Evolutionary conservation across 2,797 vertebrate genomes (phyloP), one percentile per base, ranked within the genome.

Genomic region (Propithecus perrieri): DNA sequence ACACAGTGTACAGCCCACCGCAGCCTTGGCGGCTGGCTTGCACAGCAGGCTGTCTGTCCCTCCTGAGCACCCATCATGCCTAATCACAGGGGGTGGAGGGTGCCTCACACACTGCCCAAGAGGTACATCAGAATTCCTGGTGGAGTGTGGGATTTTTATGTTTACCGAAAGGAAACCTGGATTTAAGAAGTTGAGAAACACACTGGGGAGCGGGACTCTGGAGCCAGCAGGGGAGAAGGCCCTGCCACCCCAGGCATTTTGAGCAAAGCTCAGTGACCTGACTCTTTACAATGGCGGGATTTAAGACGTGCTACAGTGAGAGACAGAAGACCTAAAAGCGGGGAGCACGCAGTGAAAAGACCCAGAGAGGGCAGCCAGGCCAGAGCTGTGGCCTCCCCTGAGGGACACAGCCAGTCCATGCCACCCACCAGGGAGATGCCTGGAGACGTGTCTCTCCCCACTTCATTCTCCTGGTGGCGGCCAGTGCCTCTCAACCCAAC

Each of bases 1-100:
- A 8, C n/a, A 43, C 35, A 6, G 2, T 33, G 81, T 2, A n/a
- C 61, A 59, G 81, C 41, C 43, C 81, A 7, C 13, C n/a, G 26
- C 28, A 61, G 57, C 30, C 50, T 48, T 2, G 35, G 48, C 41
- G 9, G 72, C 43, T 7, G 26, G 38, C 48, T 4, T 15, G 30
- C 48, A 8, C 7, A 69, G 65, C n/a, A 17, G 43, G 28, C 22
- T 9, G 33, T 2, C 50, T 18, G 4, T 35, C 18, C 65, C 24
- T 57, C 24, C 17, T 1, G 8, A 38, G 50, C 43, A 20, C 10
- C 50, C 67, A 8, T 1, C 33, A 1, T 0, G 2, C 65, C 78
- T 0, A 0, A 9, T 24, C 0, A 0, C 1, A 2, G 0, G 0
- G 26, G 26, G 3, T 1, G 7, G 59, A 50, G 15, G 50, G 8